A percentile compares a stretch with the other conserved stretches of the same genome.
phyloP scores from a whole-genome alignment of 2,113 vertebrate genomes.

The Gymnocephalus cernua region DNA sequence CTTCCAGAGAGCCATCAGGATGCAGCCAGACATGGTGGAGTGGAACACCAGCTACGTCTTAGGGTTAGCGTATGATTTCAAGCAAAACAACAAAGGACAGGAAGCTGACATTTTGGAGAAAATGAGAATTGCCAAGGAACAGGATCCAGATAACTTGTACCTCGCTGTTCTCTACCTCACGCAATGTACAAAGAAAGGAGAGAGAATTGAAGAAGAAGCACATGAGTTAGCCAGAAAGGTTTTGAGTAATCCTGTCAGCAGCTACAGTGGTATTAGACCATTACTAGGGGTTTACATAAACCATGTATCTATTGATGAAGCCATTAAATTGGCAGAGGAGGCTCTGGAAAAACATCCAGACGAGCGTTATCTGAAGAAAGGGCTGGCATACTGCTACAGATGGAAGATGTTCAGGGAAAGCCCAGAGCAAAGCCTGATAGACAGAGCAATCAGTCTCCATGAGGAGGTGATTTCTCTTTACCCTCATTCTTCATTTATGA shows the following conservation, averaged over 20 bases:
- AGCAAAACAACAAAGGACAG: background rate
- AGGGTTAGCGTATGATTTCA: background rate
- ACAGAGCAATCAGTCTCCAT: slow-evolving; percentile 9
- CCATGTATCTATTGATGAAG: slow-evolving; percentile 23
- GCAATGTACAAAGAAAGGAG: background rate
- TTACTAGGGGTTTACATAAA: slow-evolving; percentile 31
- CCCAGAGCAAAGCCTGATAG: background rate
- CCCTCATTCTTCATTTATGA: background rate
- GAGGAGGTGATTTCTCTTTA: slow-evolving; percentile 3
- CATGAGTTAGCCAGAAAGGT: slow-evolving; percentile 14
- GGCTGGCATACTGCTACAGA: slow-evolving; percentile 44
- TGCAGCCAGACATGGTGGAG: slow-evolving; percentile 62
- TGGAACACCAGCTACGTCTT: slow-evolving; percentile 56
- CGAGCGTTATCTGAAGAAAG: slow-evolving; percentile 56
- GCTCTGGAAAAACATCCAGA: slow-evolving; percentile 53
- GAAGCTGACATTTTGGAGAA: slow-evolving; percentile 5
- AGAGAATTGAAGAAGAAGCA: slow-evolving; percentile 5
- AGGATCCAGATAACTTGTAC: slow-evolving; percentile 60
- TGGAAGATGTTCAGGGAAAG: slow-evolving; percentile 14
- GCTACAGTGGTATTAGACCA: slow-evolving; percentile 49
- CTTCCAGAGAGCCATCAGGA: slow-evolving; percentile 62
- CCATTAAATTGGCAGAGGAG: slow-evolving; percentile 41
- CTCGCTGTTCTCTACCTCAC: slow-evolving; percentile 30
- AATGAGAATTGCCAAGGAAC: slow-evolving; percentile 33
- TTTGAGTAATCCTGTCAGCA: slow-evolving; percentile 47